Evolutionary conservation across 2,797 vertebrate species (phyloP), one percentile per base, ranked within the genome.

Genomic region (Cephalopachus bancanus): DNA sequence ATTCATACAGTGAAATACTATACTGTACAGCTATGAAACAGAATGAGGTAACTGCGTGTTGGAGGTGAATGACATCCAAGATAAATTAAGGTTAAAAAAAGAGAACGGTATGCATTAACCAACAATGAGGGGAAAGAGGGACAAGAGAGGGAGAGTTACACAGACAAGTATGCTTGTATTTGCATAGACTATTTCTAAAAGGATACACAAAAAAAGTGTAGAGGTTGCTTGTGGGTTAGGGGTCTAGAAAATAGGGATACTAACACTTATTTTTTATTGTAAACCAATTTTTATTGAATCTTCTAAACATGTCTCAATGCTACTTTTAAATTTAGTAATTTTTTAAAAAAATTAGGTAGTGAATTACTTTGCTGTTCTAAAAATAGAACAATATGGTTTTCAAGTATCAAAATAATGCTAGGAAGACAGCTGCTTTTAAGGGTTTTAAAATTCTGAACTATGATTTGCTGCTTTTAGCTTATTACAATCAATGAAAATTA

Each of bases 261-360:
- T 30, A 60, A 19, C 16, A 55, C 64, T 92, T 92, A 79, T 12
- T 88, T 88, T 84, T 87, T 60, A 84, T 3, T 84, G 89, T 87
- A 90, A 97, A 93, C 65, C 83, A 60, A n/a, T 44, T 44, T 44
- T 44, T 44, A 44, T 44, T 44, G 44, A 44, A 44, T 59, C 59
- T 67, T 44, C 72, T 95, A 55, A 85, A 67, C 80, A 55, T 49
- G 7, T 62, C 33, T 16, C 10, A 74, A 89, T 59, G 51, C 33
- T 92, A 81, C 62, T 97, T 97, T 95, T 87, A 96, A 85, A 72
- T 89, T 93, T 85, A 89, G 76, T 3, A 49, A 72, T 65, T 74
- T 65, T 74, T 93, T 81, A 89, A 53, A 33, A n/a, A 76, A 92
- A 72, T 44, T 65, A 71, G n/a, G 19, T 55, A 86, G 53, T 83